Conservation (phyloP, 2,888 invertebrate species). For the Polydesmus complanatus region DNA sequence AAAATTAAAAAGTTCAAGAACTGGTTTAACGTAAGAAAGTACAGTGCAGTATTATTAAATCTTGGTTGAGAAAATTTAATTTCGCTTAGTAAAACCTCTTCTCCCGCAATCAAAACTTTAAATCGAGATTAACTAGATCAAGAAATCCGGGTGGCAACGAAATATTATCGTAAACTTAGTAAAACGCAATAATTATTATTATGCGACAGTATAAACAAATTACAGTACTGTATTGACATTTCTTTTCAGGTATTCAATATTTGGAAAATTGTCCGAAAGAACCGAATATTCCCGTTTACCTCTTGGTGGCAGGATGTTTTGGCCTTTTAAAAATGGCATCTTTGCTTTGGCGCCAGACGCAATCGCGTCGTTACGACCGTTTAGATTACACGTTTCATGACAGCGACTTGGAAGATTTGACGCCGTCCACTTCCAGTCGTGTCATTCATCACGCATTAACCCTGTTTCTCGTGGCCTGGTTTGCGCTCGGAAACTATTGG, state of each 20-base stretch:
- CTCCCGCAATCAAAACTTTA: too few species aligned
- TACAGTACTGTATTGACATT: constrained; percentile 17
- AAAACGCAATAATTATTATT: too few species aligned
- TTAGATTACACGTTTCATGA: constrained; percentile 23
- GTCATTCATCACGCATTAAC: background rate
- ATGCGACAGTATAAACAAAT: too few species aligned
- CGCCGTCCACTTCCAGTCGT: constrained; percentile 18
- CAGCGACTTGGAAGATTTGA: constrained; percentile 24
- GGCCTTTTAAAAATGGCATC: constrained; percentile 46
- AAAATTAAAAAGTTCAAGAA: too few species aligned
- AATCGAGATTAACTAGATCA: too few species aligned
- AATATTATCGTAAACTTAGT: too few species aligned
- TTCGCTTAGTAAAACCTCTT: too few species aligned
- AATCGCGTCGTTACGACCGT: constrained; percentile 40
- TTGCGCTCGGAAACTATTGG: background rate
- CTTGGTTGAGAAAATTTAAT: too few species aligned
- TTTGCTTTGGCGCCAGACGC: constrained; percentile 51
- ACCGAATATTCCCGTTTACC: constrained; percentile 62
- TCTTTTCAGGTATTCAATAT: constrained; percentile 57
- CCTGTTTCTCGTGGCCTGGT: background rate
- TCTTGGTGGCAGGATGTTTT: constrained; percentile 66
- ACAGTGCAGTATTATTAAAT: too few species aligned
- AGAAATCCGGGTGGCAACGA: too few species aligned
- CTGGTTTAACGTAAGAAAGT: too few species aligned
- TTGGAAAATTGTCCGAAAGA: constrained; percentile 63